Evolutionary conservation across 2,888 invertebrate species (phyloP).

Genomic region (Agapostemon virescens): DNA sequence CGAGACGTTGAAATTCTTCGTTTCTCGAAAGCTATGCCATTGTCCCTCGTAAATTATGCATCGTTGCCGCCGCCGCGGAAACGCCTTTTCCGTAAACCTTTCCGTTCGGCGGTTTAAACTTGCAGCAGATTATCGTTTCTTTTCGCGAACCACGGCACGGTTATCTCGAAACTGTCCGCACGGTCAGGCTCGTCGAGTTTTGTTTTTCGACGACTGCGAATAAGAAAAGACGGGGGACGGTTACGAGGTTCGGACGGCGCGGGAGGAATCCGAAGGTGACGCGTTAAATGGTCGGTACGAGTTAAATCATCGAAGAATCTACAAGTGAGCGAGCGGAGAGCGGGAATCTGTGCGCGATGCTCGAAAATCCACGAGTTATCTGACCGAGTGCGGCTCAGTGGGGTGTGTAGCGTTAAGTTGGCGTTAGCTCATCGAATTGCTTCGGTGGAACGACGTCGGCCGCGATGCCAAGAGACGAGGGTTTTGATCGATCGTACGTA

Average conservation of each 20-base stretch:
- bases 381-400: constrained; percentile 77
- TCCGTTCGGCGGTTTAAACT: too few relatives aligned
- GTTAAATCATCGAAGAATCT: constrained; percentile 66
- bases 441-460: constrained; percentile 68
- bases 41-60: too few relatives aligned
- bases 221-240: neutral
- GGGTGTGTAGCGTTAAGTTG: constrained; percentile 78
- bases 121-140: too few relatives aligned
- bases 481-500: constrained; percentile 74
- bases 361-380: constrained; percentile 76
- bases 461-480: constrained; percentile 57
- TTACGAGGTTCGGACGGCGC: neutral
- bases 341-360: constrained; percentile 67
- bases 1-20: too few relatives aligned
- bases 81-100: too few relatives aligned
- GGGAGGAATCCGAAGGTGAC: constrained; percentile 13
- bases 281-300: constrained; percentile 47
- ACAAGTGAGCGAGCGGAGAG: constrained; percentile 69
- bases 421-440: constrained; percentile 76
- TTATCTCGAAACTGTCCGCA: too few relatives aligned
- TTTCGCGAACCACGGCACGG: too few relatives aligned
- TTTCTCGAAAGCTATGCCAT: too few relatives aligned
- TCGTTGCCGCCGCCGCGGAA: too few relatives aligned
- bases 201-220: neutral
- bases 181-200: too few relatives aligned